phyloP scores from a whole-genome alignment of 2,888 invertebrate genomes.

The Syrphus vitripennis region DNA sequence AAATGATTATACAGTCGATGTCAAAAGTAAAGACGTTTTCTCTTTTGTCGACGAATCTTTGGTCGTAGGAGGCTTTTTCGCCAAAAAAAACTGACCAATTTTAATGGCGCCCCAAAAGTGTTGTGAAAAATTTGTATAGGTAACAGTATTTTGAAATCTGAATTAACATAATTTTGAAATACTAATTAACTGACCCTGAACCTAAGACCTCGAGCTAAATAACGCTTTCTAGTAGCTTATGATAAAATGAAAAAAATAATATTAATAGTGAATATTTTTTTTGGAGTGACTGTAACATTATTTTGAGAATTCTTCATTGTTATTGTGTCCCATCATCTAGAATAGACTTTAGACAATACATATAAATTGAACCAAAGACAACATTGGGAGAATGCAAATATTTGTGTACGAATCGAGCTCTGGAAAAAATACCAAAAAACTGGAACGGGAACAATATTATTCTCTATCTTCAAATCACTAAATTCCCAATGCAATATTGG shows the following conservation, averaged over 20 bases:
- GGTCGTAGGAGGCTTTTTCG: too few species aligned
- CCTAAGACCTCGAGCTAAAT: too few species aligned
- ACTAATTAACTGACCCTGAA: too few species aligned
- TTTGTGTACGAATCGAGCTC: constrained; percentile 8
- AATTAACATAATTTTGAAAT: too few species aligned
- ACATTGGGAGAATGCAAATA: constrained; percentile 29
- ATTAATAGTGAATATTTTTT: neutral
- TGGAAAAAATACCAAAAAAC: neutral
- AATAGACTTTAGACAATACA: constrained; percentile 22
- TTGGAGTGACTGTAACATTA: neutral
- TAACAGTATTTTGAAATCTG: too few species aligned
- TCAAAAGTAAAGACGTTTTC: neutral
- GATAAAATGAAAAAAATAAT: too few species aligned
- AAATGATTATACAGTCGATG: constrained; percentile 26
- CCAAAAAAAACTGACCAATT: too few species aligned
- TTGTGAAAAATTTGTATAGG: too few species aligned
- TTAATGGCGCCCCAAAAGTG: too few species aligned
- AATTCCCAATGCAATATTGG: constrained; percentile 11
- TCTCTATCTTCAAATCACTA: neutral
- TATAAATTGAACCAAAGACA: constrained; percentile 37
- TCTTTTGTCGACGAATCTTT: too few species aligned
- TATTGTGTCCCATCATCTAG: neutral
- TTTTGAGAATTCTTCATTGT: neutral
- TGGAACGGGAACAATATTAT: constrained; percentile 2
- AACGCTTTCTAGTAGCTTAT: too few species aligned